Percentiles rank a stretch among this genome's conserved stretches.
Evolutionary conservation across 2,797 vertebrate species (phyloP).

Genomic region (Peromyscus attwateri): DNA sequence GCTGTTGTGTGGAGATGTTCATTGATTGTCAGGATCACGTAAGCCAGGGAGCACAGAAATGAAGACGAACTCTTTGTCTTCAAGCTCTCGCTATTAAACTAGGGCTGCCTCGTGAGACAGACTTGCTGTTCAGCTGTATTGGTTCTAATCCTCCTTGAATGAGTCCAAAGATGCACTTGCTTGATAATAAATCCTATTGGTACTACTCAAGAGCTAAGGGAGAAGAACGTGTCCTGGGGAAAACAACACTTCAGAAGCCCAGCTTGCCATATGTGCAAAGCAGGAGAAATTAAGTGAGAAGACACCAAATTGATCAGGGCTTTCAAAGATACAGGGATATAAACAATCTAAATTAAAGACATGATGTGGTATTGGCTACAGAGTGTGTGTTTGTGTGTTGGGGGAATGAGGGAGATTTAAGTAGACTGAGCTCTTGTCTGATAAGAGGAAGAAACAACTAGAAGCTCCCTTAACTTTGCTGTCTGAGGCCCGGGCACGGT

Average conservation of each 20-base stretch:
- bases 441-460: too few relatives aligned
- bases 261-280: conserved; percentile 28
- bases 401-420: not conserved
- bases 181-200: conserved; percentile 50
- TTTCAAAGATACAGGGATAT: not conserved
- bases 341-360: conserved; percentile 26
- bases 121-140: conserved; percentile 8
- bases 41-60: not conserved
- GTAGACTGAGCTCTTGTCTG: not conserved
- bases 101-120: not conserved
- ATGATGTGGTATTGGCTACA: not conserved
- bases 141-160: conserved; percentile 44
- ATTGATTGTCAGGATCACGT: not conserved
- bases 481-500: not conserved
- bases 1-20: not conserved
- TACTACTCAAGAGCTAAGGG: conserved; percentile 56
- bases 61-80: conserved; percentile 43
- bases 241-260: conserved; percentile 51
- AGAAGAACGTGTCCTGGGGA: conserved; percentile 44
- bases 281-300: conserved; percentile 49
- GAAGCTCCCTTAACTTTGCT: not conserved
- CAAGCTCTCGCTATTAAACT: conserved; percentile 19
- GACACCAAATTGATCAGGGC: conserved; percentile 12
- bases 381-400: not conserved
- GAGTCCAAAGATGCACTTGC: conserved; percentile 52